Conservation (phyloP, 2,113 vertebrate genomes). For the Holacanthus passer region DNA sequence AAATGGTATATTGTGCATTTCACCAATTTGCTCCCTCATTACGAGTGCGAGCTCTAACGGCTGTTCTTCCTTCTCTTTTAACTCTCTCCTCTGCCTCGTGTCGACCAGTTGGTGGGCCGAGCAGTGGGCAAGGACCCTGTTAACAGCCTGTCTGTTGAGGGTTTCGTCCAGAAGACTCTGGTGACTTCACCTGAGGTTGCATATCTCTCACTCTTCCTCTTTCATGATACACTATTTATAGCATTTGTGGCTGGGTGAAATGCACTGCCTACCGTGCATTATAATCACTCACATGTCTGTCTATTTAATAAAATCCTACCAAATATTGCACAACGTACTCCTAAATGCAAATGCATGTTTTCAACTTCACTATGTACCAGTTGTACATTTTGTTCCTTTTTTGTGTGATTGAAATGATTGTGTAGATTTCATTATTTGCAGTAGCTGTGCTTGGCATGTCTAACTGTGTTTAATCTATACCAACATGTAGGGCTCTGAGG, state of each 20-base stretch:
- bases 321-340: constrained; percentile 9
- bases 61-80: constrained; percentile 71
- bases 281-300: neutral
- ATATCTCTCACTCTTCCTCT: constrained; percentile 68
- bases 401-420: constrained; percentile 30
- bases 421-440: constrained; percentile 52
- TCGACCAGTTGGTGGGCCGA: constrained; percentile 84
- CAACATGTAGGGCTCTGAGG: constrained; percentile 98
- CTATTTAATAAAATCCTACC: neutral
- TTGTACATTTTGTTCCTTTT: constrained; percentile 5
- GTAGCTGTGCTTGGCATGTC: constrained; percentile 78
- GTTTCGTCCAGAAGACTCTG: constrained; percentile 96
- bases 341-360: constrained; percentile 12
- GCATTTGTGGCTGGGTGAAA: constrained; percentile 27
- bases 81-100: constrained; percentile 62
- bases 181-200: constrained; percentile 96
- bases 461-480: constrained; percentile 97
- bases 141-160: constrained; percentile 91
- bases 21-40: constrained; percentile 13
- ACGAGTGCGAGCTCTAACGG: constrained; percentile 60
- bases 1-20: constrained; percentile 14
- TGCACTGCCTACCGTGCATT: constrained; percentile 6
- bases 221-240: constrained; percentile 1
- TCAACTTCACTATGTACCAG: neutral
- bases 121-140: constrained; percentile 87